These are phyloP conservation scores for Eulemur macaco DNA, from an alignment of 2,113 vertebrate species.

Conservation along the genomic window DNA sequence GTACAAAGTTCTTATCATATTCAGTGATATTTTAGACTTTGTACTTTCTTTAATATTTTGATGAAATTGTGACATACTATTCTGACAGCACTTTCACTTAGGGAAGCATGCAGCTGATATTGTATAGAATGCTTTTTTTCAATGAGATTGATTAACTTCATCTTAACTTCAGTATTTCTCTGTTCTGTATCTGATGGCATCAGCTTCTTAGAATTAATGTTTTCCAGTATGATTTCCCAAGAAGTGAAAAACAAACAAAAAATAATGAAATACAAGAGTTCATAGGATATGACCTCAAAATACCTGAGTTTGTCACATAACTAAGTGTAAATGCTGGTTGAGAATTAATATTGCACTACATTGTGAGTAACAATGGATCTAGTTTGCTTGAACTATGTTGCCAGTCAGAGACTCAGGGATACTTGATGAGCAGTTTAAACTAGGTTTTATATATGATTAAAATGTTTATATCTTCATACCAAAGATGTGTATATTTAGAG, in stretches of 20 bases:
- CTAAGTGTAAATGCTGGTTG: not conserved
- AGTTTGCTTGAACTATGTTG: not conserved
- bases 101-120: not conserved
- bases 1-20: constrained; percentile 16
- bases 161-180: constrained; percentile 22
- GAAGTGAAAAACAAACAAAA: constrained; percentile 13
- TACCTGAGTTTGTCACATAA: not conserved
- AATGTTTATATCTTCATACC: not conserved
- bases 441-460: not conserved
- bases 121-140: not conserved
- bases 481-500: not conserved
- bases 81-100: not conserved
- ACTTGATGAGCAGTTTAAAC: not conserved
- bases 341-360: not conserved
- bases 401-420: not conserved
- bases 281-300: not conserved
- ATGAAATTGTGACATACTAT: constrained; percentile 33
- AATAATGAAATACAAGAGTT: not conserved
- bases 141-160: not conserved
- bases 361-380: not conserved
- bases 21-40: not conserved
- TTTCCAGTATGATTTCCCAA: not conserved
- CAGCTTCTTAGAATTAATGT: not conserved
- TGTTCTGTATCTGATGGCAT: not conserved
- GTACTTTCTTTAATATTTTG: not conserved